phyloP scores from a whole-genome alignment of 1,140 invertebrate genomes.

The Thaumatotibia leucotreta region DNA sequence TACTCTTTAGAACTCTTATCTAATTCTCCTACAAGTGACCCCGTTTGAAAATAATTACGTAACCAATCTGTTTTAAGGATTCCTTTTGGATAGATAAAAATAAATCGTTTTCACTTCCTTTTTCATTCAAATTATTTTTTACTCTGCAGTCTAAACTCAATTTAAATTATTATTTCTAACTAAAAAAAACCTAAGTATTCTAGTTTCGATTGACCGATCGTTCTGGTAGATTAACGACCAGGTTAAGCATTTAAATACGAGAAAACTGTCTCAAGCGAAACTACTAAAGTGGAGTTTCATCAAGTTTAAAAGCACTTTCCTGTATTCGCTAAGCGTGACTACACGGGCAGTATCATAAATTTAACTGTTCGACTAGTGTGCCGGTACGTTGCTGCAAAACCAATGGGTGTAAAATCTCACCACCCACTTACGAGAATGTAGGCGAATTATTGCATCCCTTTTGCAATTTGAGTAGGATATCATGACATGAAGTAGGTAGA shows the following conservation, averaged over 20 bases:
- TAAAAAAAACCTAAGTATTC: neutral
- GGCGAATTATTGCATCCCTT: neutral
- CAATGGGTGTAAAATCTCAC: neutral
- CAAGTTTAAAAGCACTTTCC: conserved; percentile 27
- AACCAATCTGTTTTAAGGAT: no score
- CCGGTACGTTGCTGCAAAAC: neutral
- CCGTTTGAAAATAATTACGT: no score
- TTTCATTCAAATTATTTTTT: no score
- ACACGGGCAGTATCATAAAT: conserved; percentile 17
- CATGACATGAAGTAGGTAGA: no score
- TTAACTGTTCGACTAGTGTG: neutral
- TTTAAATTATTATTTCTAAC: neutral
- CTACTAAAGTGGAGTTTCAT: conserved; percentile 14
- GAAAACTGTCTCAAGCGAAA: neutral
- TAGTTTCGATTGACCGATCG: neutral
- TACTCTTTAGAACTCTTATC: no score
- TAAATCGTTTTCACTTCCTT: no score
- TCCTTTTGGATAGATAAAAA: no score
- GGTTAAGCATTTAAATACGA: neutral
- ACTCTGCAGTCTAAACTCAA: neutral
- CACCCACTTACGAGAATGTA: neutral
- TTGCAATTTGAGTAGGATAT: neutral
- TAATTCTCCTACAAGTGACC: no score
- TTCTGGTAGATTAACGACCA: neutral
- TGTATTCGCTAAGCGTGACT: conserved; percentile 20